phyloP scores from a whole-genome alignment of 2,888 invertebrate species.

The Metopia argyrocephala region DNA sequence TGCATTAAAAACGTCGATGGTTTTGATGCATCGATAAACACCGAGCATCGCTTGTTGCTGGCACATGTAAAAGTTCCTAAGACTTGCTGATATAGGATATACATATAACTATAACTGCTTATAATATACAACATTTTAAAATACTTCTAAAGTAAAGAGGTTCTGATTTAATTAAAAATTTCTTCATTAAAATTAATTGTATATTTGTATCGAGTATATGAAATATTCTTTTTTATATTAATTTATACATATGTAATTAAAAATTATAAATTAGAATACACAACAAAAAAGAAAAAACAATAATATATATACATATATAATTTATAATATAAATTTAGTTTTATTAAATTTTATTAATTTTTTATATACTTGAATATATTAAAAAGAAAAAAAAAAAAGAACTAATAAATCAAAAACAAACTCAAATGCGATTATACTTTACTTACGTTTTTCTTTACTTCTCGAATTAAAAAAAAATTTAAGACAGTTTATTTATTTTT shows the following conservation, averaged over 20 bases:
- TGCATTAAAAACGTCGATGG: no score
- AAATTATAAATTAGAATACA: constrained; percentile 32
- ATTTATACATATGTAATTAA: no score
- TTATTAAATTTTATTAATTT: constrained; percentile 35
- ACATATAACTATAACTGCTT: no score
- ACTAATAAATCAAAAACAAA: constrained; percentile 15
- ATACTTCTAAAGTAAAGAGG: no score
- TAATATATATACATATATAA: constrained; percentile 2
- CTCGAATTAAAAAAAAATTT: not conserved
- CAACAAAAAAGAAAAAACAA: constrained; percentile 16
- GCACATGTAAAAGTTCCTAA: no score
- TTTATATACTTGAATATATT: constrained; percentile 18
- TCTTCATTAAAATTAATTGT: constrained; percentile 38
- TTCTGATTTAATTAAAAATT: not conserved
- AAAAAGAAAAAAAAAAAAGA: not conserved
- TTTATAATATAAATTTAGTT: constrained; percentile 35
- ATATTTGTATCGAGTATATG: constrained; percentile 32
- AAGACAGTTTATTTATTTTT: not conserved
- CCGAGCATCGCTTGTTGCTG: no score
- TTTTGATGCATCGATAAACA: no score
- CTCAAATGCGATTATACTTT: not conserved
- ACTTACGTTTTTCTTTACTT: not conserved
- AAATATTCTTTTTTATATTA: no score
- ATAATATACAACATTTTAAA: no score
- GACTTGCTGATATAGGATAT: no score